Evolutionary conservation across 2,888 invertebrate species (phyloP).

Genomic region (Meloe dianella): DNA sequence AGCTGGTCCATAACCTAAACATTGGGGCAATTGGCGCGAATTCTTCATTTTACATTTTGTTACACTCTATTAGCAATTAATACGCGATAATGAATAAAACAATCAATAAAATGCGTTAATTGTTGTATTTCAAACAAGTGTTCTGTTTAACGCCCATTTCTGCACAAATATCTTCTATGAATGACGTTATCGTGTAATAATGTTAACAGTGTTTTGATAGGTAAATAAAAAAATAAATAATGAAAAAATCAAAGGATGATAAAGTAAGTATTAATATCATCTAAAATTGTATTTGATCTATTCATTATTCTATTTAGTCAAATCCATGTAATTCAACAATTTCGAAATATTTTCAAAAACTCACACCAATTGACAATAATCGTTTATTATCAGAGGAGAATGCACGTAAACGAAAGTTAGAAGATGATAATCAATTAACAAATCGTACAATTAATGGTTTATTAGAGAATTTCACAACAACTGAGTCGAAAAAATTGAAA

Average conservation of each 20-base stretch:
- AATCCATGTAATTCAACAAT: background rate
- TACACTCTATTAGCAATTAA: background rate
- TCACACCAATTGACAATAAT: background rate
- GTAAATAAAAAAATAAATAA: background rate
- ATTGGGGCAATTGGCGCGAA: background rate
- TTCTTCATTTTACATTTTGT: background rate
- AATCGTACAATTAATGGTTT: background rate
- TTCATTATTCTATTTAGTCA: background rate
- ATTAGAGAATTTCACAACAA: background rate
- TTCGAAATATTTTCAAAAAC: background rate
- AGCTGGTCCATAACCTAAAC: background rate
- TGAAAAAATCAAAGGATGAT: background rate
- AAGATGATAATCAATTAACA: background rate
- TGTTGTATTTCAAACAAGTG: background rate
- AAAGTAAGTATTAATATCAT: background rate
- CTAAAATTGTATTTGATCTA: background rate
- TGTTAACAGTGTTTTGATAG: background rate
- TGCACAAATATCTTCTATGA: background rate
- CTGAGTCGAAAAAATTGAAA: background rate
- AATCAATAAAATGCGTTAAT: background rate
- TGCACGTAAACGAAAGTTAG: background rate
- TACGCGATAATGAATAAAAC: background rate
- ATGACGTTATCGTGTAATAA: background rate
- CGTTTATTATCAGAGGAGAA: background rate
- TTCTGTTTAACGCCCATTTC: background rate